Conservation (phyloP, 2,888 invertebrate genomes). For the Minunthozetes semirufus region DNA sequence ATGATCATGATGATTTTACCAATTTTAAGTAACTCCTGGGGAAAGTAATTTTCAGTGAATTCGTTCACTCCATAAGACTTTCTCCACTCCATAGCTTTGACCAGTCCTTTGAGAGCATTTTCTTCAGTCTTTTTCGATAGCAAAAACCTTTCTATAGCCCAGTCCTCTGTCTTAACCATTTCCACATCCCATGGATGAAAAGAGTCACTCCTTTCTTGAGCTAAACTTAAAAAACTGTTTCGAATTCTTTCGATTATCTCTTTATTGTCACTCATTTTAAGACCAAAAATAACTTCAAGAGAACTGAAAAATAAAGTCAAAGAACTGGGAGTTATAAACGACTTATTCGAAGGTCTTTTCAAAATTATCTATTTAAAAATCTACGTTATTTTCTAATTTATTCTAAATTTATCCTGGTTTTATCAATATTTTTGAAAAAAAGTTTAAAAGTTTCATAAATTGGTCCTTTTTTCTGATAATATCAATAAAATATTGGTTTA, state of each 20-base stretch:
- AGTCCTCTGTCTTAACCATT: slow-evolving; percentile 24
- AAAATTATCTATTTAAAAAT: no score
- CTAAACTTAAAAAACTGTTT: not conserved
- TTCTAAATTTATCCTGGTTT: no score
- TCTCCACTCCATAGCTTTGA: slow-evolving; percentile 30
- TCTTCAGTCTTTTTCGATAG: slow-evolving; percentile 11
- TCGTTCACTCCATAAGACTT: slow-evolving; percentile 31
- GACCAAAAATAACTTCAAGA: no score
- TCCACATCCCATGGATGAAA: slow-evolving; percentile 33
- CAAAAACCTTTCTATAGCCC: slow-evolving; percentile 31
- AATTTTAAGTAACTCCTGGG: slow-evolving; percentile 34
- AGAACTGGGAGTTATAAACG: no score
- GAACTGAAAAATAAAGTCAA: no score
- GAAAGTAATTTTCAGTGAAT: slow-evolving; percentile 24
- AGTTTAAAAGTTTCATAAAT: no score
- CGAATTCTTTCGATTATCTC: slow-evolving; percentile 25
- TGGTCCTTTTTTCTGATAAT: no score
- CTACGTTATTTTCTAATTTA: no score
- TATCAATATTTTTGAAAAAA: no score
- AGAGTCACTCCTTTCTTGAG: not conserved
- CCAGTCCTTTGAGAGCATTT: slow-evolving; percentile 20
- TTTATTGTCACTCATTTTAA: slow-evolving; percentile 9
- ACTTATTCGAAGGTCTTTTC: no score
- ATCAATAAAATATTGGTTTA: no score
- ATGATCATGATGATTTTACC: not conserved